Evolutionary conservation across 2,888 invertebrate species (phyloP).

Genomic region (Leucophenga maculata): DNA sequence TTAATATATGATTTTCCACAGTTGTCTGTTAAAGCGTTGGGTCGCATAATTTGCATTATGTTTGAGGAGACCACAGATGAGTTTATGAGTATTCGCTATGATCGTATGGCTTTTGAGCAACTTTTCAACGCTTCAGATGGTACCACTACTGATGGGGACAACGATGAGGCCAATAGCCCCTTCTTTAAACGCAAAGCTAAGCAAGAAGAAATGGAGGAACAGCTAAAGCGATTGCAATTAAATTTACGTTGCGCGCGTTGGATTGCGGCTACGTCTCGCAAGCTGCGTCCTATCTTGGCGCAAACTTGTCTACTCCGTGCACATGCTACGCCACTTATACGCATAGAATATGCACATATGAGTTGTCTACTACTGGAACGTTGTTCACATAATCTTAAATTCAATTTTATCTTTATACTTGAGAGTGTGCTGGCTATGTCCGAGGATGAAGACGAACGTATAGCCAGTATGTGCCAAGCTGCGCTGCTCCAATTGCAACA

Average conservation of each 20-base stretch:
- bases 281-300: slow-evolving; percentile 61
- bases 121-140: slow-evolving; percentile 34
- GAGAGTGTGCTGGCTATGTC: slow-evolving; percentile 80
- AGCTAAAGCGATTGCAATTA: slow-evolving; percentile 54
- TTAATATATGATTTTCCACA: slow-evolving; percentile 29
- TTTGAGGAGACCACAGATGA: slow-evolving; percentile 67
- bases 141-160: not conserved
- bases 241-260: slow-evolving; percentile 70
- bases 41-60: slow-evolving; percentile 65
- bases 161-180: slow-evolving; percentile 32
- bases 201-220: slow-evolving; percentile 49
- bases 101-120: slow-evolving; percentile 49
- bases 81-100: slow-evolving; percentile 50
- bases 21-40: slow-evolving; percentile 64
- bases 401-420: slow-evolving; percentile 76
- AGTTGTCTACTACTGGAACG: slow-evolving; percentile 76
- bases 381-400: slow-evolving; percentile 78
- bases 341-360: slow-evolving; percentile 77
- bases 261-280: slow-evolving; percentile 65
- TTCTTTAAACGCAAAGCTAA: slow-evolving; percentile 50
- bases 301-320: slow-evolving; percentile 75
- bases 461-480: slow-evolving; percentile 72
- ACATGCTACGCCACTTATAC: slow-evolving; percentile 77
- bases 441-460: slow-evolving; percentile 77
- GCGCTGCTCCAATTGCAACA: slow-evolving; percentile 70